Conservation (phyloP, 2,797 vertebrate genomes). For the Lacerta bilineata region DNA sequence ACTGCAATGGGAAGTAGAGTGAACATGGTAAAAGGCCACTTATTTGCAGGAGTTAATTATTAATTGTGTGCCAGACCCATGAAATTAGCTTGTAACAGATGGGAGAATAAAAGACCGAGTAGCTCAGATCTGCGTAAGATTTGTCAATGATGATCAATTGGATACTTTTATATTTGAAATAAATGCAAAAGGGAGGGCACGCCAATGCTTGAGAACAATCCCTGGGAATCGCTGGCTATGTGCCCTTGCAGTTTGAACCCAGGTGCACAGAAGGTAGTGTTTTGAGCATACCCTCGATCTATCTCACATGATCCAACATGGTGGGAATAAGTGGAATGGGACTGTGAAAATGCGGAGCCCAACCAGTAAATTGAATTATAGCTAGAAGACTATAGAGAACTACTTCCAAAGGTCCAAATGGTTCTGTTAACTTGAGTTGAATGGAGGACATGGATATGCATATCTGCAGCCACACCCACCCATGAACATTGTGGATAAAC, state of each 20-base stretch:
- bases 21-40: constrained; percentile 21
- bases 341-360: not conserved
- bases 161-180: constrained; percentile 11
- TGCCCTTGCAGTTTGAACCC: not conserved
- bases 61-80: constrained; percentile 12
- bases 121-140: not conserved
- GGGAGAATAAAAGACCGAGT: constrained; percentile 7
- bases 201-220: not conserved
- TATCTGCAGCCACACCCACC: not conserved
- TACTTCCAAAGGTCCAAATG: not conserved
- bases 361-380: not conserved
- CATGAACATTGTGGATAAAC: not conserved
- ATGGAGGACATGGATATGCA: not conserved
- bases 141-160: not conserved
- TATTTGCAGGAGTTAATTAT: constrained; percentile 21
- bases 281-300: no score
- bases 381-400: not conserved
- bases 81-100: constrained; percentile 32
- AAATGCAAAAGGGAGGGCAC: not conserved
- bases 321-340: not conserved
- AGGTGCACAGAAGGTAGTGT: not conserved
- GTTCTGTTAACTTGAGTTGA: not conserved
- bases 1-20: not conserved
- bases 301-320: no score
- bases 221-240: not conserved